Evolutionary conservation across 2,888 invertebrate species (phyloP).

Genomic region (Shargacucullia verbasci): DNA sequence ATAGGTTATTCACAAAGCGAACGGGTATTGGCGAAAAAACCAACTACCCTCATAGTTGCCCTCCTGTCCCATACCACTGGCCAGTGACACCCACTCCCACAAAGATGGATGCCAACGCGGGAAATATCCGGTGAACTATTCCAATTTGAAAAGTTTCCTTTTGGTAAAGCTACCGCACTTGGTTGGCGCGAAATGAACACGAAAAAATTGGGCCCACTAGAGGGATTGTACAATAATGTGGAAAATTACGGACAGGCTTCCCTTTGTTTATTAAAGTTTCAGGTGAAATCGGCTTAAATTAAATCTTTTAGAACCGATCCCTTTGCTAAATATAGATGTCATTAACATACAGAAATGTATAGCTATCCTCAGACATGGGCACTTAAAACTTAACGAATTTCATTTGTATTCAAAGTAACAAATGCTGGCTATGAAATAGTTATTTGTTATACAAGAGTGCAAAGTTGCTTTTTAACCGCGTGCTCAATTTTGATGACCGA

Average conservation of each 20-base stretch:
- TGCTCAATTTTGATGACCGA: no score
- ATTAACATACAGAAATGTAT: no score
- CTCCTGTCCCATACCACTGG: slow-evolving; percentile 53
- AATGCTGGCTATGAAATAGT: no score
- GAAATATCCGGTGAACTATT: slow-evolving; percentile 84
- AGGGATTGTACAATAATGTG: slow-evolving; percentile 36
- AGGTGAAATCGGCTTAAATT: slow-evolving; percentile 13
- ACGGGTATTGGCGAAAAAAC: slow-evolving; percentile 77
- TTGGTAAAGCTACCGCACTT: slow-evolving; percentile 75
- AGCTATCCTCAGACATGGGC: no score
- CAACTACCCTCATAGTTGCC: slow-evolving; percentile 60
- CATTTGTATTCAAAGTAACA: no score
- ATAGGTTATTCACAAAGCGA: slow-evolving; percentile 75
- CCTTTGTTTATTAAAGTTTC: slow-evolving; percentile 28
- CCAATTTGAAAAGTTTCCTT: slow-evolving; percentile 86
- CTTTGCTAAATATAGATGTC: neutral
- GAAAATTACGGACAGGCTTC: slow-evolving; percentile 20
- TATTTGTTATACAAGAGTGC: no score
- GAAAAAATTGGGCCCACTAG: slow-evolving; percentile 64
- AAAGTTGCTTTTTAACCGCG: no score
- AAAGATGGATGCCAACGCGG: slow-evolving; percentile 80
- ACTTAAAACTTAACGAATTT: no score
- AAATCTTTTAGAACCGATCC: slow-evolving; percentile 15
- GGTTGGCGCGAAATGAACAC: slow-evolving; percentile 72
- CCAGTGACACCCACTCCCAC: slow-evolving; percentile 69